phyloP scores from a whole-genome alignment of 2,113 vertebrate genomes.

The Chlorocebus sabaeus region DNA sequence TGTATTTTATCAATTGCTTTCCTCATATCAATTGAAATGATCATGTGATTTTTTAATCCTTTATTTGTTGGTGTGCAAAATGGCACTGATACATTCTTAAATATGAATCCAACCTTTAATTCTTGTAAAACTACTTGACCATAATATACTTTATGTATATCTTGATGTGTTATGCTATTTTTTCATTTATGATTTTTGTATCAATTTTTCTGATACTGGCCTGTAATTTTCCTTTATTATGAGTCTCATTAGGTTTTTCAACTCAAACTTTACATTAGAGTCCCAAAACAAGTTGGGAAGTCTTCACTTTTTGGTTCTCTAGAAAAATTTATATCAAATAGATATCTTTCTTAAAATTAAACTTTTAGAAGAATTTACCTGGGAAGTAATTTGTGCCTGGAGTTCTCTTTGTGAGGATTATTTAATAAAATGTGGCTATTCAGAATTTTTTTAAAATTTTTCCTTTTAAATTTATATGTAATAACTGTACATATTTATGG shows the following conservation, averaged over 20 bases:
- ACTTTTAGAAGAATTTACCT: neutral
- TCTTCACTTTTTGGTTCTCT: neutral
- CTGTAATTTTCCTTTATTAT: neutral
- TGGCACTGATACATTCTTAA: neutral
- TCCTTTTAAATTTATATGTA: neutral
- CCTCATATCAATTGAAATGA: neutral
- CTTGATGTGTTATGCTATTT: neutral
- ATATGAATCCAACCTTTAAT: neutral
- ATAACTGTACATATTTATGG: neutral
- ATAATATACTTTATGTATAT: neutral
- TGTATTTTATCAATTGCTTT: neutral
- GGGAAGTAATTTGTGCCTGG: neutral
- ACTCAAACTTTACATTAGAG: neutral
- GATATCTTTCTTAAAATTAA: neutral
- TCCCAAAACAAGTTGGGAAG: neutral
- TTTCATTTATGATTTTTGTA: neutral
- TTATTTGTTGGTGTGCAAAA: neutral
- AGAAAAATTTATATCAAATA: neutral
- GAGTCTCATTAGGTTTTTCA: neutral
- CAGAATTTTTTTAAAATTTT: neutral
- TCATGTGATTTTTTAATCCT: neutral
- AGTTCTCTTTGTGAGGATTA: neutral
- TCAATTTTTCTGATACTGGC: neutral
- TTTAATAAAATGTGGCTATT: neutral
- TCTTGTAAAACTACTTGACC: neutral